Conservation (phyloP, 2,797 vertebrate species). For the Eleutherodactylus coqui region DNA sequence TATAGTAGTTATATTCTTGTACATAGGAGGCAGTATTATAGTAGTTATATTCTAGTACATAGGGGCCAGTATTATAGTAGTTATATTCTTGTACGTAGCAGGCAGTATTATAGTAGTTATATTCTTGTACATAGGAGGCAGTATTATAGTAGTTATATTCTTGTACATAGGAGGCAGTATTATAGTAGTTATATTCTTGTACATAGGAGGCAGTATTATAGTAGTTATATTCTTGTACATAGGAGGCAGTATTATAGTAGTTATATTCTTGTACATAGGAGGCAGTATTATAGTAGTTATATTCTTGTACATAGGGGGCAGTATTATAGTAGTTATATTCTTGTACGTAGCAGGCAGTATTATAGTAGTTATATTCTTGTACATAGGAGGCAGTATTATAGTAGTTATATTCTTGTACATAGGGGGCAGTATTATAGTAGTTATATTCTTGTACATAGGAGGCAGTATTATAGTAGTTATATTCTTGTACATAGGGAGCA, state of each 20-base stretch:
- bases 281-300: background rate
- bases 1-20: background rate
- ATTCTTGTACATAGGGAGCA: too few relatives aligned
- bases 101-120: background rate
- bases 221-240: background rate
- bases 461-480: background rate
- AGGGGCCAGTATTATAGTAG: background rate
- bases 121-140: background rate
- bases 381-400: too few relatives aligned
- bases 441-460: background rate
- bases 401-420: too few relatives aligned
- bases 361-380: too few relatives aligned
- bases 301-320: too few relatives aligned
- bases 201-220: background rate
- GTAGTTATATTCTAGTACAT: background rate
- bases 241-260: background rate
- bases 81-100: background rate
- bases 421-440: too few relatives aligned
- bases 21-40: background rate
- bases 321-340: too few relatives aligned
- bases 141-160: slow-evolving; percentile 11
- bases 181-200: background rate
- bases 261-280: too few relatives aligned
- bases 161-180: background rate
- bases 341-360: too few relatives aligned